Percentiles rank a stretch among this genome's conserved stretches.
These are phyloP conservation scores for Cydia splendana DNA, from an alignment of 1,140 invertebrate species.

Conservation along the genomic window DNA sequence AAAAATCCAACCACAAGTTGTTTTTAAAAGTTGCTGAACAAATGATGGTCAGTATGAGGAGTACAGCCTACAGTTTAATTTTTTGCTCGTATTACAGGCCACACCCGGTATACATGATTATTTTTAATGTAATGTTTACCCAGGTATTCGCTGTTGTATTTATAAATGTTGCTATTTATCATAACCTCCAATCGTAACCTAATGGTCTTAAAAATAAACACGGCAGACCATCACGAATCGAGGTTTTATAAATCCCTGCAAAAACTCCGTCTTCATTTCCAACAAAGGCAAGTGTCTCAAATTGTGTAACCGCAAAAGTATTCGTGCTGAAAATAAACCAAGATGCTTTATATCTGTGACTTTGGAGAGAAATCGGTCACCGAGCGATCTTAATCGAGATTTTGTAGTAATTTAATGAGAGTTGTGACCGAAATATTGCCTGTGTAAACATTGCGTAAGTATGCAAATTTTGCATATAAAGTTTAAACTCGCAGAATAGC, in stretches of 20 bases:
- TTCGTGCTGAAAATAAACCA: neutral
- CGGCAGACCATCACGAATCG: neutral
- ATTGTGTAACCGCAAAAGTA: neutral
- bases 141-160: too few relatives aligned
- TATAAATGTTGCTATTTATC: too few relatives aligned
- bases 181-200: neutral
- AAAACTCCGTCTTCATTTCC: neutral
- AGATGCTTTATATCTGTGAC: neutral
- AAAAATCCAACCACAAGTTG: too few relatives aligned
- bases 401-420: neutral
- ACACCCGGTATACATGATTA: too few relatives aligned
- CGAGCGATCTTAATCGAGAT: conserved; percentile 8
- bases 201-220: neutral
- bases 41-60: too few relatives aligned
- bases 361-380: neutral
- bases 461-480: neutral
- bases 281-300: neutral
- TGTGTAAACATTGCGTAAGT: neutral
- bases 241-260: neutral
- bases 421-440: neutral
- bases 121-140: too few relatives aligned
- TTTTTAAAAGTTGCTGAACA: too few relatives aligned
- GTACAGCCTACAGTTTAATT: too few relatives aligned
- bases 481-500: neutral
- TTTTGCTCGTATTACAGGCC: too few relatives aligned